These are phyloP conservation scores for Thunnus maccoyii DNA, from an alignment of 2,113 vertebrate species.

Conservation along the genomic window DNA sequence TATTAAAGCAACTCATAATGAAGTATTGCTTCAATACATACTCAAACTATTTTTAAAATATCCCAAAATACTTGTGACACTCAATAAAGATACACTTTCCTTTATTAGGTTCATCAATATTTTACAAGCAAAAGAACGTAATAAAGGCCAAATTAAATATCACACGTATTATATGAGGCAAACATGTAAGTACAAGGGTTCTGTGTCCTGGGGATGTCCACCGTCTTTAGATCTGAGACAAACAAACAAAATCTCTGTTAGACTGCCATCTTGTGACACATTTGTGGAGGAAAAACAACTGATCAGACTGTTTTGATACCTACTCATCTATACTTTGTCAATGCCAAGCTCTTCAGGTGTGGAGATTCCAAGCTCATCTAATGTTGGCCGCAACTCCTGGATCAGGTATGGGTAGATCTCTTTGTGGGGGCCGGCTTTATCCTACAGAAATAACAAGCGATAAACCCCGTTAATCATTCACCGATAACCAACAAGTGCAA, in stretches of 20 bases:
- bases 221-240: slow-evolving; percentile 58
- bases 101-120: slow-evolving; percentile 86
- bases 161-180: slow-evolving; percentile 74
- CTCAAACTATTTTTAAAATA: slow-evolving; percentile 25
- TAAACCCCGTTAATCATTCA: slow-evolving; percentile 5
- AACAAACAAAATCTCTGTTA: slow-evolving; percentile 22
- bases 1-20: slow-evolving; percentile 11
- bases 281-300: not conserved
- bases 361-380: slow-evolving; percentile 94
- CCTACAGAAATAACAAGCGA: slow-evolving; percentile 79
- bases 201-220: slow-evolving; percentile 52
- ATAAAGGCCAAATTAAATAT: slow-evolving; percentile 86
- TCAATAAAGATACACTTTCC: slow-evolving; percentile 73
- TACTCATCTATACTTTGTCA: slow-evolving; percentile 89
- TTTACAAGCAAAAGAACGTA: slow-evolving; percentile 85
- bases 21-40: slow-evolving; percentile 15
- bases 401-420: slow-evolving; percentile 97
- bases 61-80: slow-evolving; percentile 58
- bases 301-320: slow-evolving; percentile 27
- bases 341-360: slow-evolving; percentile 97
- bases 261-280: not conserved
- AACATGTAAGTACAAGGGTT: slow-evolving; percentile 76
- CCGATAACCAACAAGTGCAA: not conserved
- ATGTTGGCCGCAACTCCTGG: slow-evolving; percentile 94
- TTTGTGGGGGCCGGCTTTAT: slow-evolving; percentile 97